Base-by-base conservation (phyloP, 2,888 invertebrate genomes). In the Eupeodes latifasciatus region DNA sequence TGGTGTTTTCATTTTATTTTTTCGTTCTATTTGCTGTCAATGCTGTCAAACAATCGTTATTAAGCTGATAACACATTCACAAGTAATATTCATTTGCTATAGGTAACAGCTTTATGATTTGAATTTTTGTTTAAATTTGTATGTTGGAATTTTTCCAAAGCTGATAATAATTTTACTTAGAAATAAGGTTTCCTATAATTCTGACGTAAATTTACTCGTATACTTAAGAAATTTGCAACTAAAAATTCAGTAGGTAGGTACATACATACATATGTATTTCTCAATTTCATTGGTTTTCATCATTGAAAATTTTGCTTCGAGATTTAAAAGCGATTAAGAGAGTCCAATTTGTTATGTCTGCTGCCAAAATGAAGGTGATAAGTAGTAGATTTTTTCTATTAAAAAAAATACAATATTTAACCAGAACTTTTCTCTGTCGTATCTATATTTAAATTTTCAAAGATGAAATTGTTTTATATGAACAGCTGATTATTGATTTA, bases 151-250 rank as follows among this genome's bases (percentile, higher is more conserved):
- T 5, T 62, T 62, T 62, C 40, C 40, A 49, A 61, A 10, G 34
- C 69, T 71, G 77, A 77, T 82, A 55, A 82, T 53, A 14, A 19
- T 62, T 55, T 64, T 62, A 44, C 40, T 11, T 14, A 16, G 16
- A 51, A 71, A 64, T 57, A 19, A 72, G 19, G 55, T 61, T 64
- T 55, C 11, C n/a, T 12, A 5, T 11, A 5, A 40, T 51, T 12
- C 19, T 64, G 40, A 79, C 51, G 78, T 51, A 40, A 11, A 10
- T 14, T 6, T 27, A 16, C 6, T 40, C 40, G 40, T 5, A 7
- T 40, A 5, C 2, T 4, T 7, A 40, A 40, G 3, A 49, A 10
- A 36, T 49, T 9, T 51, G 5, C 14, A 27, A 16, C 4, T 27
- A 4, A 4, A 57, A 59, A 59, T 57, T 27, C 57, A 57, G 27